Evolutionary conservation across 1,140 invertebrate species (phyloP).

Genomic region (Hypothenemus hampei): DNA sequence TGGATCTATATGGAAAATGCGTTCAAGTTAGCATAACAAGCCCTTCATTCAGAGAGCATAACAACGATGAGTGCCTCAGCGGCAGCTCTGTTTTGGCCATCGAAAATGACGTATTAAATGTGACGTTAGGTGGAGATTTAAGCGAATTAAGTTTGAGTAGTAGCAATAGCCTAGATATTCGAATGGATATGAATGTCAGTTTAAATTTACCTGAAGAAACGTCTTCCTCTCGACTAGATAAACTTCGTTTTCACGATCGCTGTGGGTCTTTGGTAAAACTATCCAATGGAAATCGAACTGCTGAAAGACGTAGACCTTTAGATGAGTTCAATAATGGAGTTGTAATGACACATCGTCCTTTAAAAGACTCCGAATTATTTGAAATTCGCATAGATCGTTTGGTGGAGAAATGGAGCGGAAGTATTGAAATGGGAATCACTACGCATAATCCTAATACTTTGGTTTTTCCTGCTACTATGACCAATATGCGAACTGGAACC

Average conservation of each 20-base stretch:
- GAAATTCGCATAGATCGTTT: slow-evolving; percentile 89
- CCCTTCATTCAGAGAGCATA: slow-evolving; percentile 41
- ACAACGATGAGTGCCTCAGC: slow-evolving; percentile 45
- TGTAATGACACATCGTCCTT: slow-evolving; percentile 83
- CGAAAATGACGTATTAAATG: slow-evolving; percentile 45
- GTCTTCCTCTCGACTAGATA: slow-evolving; percentile 51
- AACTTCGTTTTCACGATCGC: slow-evolving; percentile 79
- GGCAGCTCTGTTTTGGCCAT: slow-evolving; percentile 45
- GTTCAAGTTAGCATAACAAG: slow-evolving; percentile 72
- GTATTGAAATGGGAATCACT: slow-evolving; percentile 91
- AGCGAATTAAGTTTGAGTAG: slow-evolving; percentile 45
- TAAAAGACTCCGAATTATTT: slow-evolving; percentile 86
- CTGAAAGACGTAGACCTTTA: slow-evolving; percentile 77
- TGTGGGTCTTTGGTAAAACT: slow-evolving; percentile 85
- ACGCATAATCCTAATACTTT: slow-evolving; percentile 85
- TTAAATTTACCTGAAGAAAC: slow-evolving; percentile 41
- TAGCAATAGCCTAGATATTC: slow-evolving; percentile 45
- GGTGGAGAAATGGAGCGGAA: slow-evolving; percentile 90
- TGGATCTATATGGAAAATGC: slow-evolving; percentile 91
- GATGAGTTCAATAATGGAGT: slow-evolving; percentile 95
- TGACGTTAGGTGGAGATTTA: slow-evolving; percentile 43
- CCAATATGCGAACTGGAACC: slow-evolving; percentile 90
- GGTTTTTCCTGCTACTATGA: slow-evolving; percentile 95
- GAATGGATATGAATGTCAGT: slow-evolving; percentile 45
- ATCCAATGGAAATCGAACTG: slow-evolving; percentile 76